phyloP scores from a whole-genome alignment of 2,888 invertebrate genomes.

The Drosophila niveifrons region DNA sequence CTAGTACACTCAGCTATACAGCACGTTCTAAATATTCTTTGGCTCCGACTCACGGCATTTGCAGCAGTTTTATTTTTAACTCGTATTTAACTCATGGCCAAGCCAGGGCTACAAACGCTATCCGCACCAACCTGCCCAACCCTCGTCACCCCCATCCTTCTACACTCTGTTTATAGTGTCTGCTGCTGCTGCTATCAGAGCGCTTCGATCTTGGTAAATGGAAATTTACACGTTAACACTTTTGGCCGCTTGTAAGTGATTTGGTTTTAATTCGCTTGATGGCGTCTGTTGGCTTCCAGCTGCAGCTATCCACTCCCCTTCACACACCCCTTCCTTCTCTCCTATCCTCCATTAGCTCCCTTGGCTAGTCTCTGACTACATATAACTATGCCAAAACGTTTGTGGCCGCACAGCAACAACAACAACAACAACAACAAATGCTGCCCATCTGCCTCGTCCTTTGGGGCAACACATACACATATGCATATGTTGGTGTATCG shows the following conservation, averaged over 20 bases:
- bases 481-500: conserved; percentile 5
- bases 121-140: not conserved
- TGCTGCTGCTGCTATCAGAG: conserved; percentile 48
- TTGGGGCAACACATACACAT: conserved; percentile 31
- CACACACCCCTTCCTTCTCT: not conserved
- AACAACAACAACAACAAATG: conserved; percentile 28
- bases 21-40: conserved; percentile 62
- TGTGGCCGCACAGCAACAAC: conserved; percentile 42
- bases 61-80: conserved; percentile 69
- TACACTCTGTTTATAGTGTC: conserved; percentile 70
- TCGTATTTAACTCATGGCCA: conserved; percentile 57
- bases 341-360: not conserved
- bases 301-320: conserved; percentile 17
- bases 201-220: conserved; percentile 78
- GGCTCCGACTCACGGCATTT: conserved; percentile 54
- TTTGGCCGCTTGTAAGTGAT: conserved; percentile 82
- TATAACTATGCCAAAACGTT: conserved; percentile 51
- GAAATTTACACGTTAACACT: conserved; percentile 84
- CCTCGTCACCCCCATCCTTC: conserved; percentile 28
- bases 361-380: conserved; percentile 1
- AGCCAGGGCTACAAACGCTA: not conserved
- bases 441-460: conserved; percentile 39
- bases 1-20: conserved; percentile 11
- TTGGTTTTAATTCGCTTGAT: conserved; percentile 82
- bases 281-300: conserved; percentile 68